Base-by-base conservation (phyloP, 1,140 invertebrate genomes). In the Glomeris maerens region DNA sequence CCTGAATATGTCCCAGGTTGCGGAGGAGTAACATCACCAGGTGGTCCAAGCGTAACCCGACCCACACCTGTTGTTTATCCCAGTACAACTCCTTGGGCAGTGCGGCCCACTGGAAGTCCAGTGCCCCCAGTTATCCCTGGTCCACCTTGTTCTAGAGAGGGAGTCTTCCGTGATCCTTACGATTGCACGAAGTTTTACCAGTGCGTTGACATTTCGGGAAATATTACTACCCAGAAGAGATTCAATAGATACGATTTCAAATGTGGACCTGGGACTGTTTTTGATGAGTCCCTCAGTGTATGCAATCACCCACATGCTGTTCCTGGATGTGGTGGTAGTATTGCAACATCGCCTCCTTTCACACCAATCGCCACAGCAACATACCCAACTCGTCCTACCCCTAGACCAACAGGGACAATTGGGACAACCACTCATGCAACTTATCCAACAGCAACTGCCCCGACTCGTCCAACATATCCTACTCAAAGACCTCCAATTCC, bases 271-370 rank as follows among this genome's bases (percentile, higher is more conserved):
- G 45, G 45, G 29, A 38, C 10, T 38, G 45, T 46, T 36, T 46
- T 46, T 46, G 45, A 46, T 27, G 10, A 5, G 4, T 26, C 21
- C 13, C 26, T 46, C 22, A 46, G 22, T 21, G 45, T 46, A 4
- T 46, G 45, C 22, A 46, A 46, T 46, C 45, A 46, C 22, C 45
- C 45, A 7, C 4, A 27, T 36, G n/a, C 4, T 27, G 45, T 46
- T 27, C 45, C 45, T 23, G 21, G 7, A 4, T 46, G 45, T 27
- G 45, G 4, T 27, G 22, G 4, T 10, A 17, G 5, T 21, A 25
- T 5, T 5, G 5, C 17, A 4, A 42, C 40, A 42, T 17, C 40
- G 25, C 20, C 4, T 25, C 5, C 17, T 42, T 42, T 25, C 5
- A 42, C 40, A 10, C 4, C 40, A 42, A 5, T 17, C 10, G 10